Base-by-base conservation (phyloP, 2,797 vertebrate genomes). In the Coregonus sp. region DNA sequence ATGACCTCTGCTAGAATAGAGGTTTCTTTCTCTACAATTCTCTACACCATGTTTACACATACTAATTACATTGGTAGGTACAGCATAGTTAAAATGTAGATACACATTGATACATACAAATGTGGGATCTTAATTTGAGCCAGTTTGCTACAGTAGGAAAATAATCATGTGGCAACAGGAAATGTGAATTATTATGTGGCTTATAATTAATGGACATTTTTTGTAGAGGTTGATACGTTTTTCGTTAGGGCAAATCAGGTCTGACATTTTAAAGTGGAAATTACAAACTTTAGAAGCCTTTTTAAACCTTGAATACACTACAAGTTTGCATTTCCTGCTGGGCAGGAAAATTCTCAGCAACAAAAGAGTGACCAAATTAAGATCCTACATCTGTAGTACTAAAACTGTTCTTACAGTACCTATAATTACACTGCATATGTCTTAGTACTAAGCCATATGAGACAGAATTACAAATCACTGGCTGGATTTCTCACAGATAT, bases 1-100 rank as follows among this genome's bases (percentile, higher is more conserved):
- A 82, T 79, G 77, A 76, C 70, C 80, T 85, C 82, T 59, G 80
- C 82, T 81, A 84, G 70, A 80, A 33, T 37, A 69, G 47, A 81
- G 77, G 75, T 86, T 70, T 76, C 74, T 79, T 85, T 82, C 76
- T 80, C 82, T 79, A 74, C 11, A 6, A 15, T 56, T 56, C 54
- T 18, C 14, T 56, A 18, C 15, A 56, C 14, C 18, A 18, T 56
- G 15, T 56, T 56, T 56, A 56, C 4, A 18, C 54, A 5, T 56
- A 40, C 2, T 16, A 56, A 16, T 63, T 51, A 82, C 76, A 80
- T 66, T 65, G 25, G 25, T 65, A 12, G 25, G 7, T 11, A 29
- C 9, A 11, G 20, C 20, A 1, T 56, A n/a, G 54, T 56, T 31
- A 29, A 65, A 65, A 65, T 65, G 20, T 29, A 29, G 9, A 7